Evolutionary conservation across 2,888 invertebrate species (phyloP).

Genomic region (Linnaemya vulpina): DNA sequence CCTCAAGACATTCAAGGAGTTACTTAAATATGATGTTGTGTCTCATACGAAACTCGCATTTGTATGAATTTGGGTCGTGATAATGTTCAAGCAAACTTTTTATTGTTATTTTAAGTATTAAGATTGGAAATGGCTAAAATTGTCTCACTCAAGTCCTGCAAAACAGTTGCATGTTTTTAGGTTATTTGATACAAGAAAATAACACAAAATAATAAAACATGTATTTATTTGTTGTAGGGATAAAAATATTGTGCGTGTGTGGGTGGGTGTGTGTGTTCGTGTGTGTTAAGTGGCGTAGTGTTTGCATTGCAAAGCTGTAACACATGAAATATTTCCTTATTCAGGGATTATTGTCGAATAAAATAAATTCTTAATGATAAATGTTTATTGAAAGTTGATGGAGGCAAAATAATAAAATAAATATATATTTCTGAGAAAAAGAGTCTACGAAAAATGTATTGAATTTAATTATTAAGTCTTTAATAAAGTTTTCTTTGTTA

Average conservation of each 20-base stretch:
- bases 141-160: constrained; percentile 26
- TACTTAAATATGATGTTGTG: constrained; percentile 61
- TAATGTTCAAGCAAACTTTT: constrained; percentile 56
- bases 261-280: background rate
- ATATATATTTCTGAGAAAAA: constrained; percentile 14
- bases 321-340: constrained; percentile 67
- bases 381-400: constrained; percentile 66
- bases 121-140: constrained; percentile 53
- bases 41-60: background rate
- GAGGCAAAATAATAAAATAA: constrained; percentile 18
- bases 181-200: constrained; percentile 42
- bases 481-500: background rate
- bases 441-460: background rate
- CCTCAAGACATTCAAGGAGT: constrained; percentile 58
- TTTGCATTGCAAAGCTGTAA: constrained; percentile 64
- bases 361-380: constrained; percentile 58
- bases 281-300: constrained; percentile 11
- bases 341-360: constrained; percentile 62
- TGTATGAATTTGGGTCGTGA: constrained; percentile 30
- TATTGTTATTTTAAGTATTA: constrained; percentile 61
- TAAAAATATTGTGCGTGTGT: constrained; percentile 14
- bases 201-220: constrained; percentile 6
- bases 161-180: constrained; percentile 67
- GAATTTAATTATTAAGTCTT: background rate
- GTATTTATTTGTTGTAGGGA: constrained; percentile 59